Evolutionary conservation across 2,113 vertebrate genomes (phyloP), one percentile per base, ranked within the genome.

Genomic region (Chloroceryle aenea): DNA sequence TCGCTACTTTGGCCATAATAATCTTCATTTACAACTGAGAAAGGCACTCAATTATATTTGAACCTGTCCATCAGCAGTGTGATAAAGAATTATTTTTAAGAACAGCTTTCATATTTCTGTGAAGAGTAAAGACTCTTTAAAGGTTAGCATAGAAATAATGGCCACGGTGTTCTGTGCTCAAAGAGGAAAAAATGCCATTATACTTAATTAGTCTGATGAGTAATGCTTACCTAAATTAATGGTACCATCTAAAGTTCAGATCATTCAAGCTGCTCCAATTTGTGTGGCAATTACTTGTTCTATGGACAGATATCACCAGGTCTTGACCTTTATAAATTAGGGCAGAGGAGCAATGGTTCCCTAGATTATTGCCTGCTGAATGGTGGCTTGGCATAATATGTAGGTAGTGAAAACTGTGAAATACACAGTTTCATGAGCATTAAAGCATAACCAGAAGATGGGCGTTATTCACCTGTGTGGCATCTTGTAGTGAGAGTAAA

Each of bases 261-360:
- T 97, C 76, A 73, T 67, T 94, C 94, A 69, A 52, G 73, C 75
- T 89, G 50, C 56, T 64, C 73, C 74, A 87, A 36, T 91, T 91
- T 96, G 63, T 18, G 32, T 27, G 59, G n/a, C 55, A 90, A 94
- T 94, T 75, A 80, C 48, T 89, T 83, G 21, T 84, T 89, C 77
- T 86, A 50, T 42, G 48, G 75, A 91, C 90, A 91, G 89, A 89
- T 8, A 86, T 34, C 29, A 84, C 32, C 9, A 53, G 72, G 88
- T 84, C 90, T 75, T 81, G 48, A 91, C 90, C 95, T 96, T 88
- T 73, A 56, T 55, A 91, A 95, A 93, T 87, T 48, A 87, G 42
- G 61, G 32, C 42, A 81, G 40, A 32, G 27, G 11, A 56, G 68
- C 61, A 94, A 76, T 27, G 32, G 61, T 27, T 95, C 53, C 58